phyloP scores from a whole-genome alignment of 2,113 vertebrate genomes.

The Cinclus cinclus region DNA sequence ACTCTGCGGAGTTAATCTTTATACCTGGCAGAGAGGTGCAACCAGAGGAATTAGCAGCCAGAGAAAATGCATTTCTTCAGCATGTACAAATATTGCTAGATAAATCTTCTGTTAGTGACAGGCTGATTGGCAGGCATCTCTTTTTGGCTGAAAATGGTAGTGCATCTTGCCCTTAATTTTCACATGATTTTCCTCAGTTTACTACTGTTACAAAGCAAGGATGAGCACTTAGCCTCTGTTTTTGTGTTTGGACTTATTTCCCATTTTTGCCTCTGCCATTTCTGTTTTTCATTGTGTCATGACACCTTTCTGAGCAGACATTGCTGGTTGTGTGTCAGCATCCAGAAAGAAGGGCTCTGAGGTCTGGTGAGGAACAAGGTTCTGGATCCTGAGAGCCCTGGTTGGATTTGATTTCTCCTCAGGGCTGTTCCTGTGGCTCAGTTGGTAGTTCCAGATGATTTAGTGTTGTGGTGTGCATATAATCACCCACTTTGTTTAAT shows the following conservation, averaged over 20 bases:
- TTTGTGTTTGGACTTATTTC: background rate
- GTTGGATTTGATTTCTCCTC: background rate
- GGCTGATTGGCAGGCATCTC: background rate
- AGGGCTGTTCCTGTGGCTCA: fast-evolving
- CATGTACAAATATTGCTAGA: background rate
- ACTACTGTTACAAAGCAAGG: background rate
- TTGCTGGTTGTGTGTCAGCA: no score
- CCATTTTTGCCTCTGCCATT: background rate
- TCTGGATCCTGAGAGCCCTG: background rate
- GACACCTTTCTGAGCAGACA: background rate
- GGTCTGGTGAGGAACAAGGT: background rate
- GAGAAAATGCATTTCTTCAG: background rate
- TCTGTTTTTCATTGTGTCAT: background rate
- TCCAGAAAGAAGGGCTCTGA: background rate
- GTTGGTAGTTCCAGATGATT: background rate
- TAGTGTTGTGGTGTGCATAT: fast-evolving
- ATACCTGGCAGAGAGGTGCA: background rate
- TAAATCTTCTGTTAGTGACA: background rate
- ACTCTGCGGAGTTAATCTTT: background rate
- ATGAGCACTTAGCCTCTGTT: background rate
- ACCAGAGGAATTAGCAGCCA: background rate
- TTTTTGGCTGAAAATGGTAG: background rate
- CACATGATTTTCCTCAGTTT: background rate
- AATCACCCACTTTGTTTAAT: background rate
- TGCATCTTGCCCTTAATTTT: background rate